Base-by-base conservation (phyloP, 35 echinoderm and acorn worm genomes). In the Ophiothrix spiculata region DNA sequence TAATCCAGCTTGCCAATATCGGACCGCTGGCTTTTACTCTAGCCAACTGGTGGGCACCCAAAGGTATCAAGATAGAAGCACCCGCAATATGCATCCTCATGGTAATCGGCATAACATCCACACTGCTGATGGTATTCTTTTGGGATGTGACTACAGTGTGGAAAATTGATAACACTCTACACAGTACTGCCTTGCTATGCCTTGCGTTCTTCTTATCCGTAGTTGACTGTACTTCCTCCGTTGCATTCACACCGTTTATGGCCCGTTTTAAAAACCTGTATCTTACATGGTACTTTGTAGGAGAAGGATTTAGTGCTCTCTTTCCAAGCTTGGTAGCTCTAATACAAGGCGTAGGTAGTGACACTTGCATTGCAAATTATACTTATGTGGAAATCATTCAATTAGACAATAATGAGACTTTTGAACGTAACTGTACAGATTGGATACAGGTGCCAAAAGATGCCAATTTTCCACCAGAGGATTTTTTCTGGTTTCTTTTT, bases 1-100 rank as follows among this genome's bases (percentile, higher is more conserved):
- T 97, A 56, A 92, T 91, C 21, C 94, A 97, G 75, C 23, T 95
- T 33, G 94, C 94, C 1, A 92, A 97, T 36, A 35, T 97, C 0
- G 94, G 94, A 0, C 94, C 94, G 1, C 64, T 97, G 39, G 31
- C 88, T 19, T 92, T 97, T 76, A 81, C 90, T 17, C 35, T 97
- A 16, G 78, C 69, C 36, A 92, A 81, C 39, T 91, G 74, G 35
- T 86, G 86, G 1, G 78, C 86, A 21, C 64, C 82, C 0, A 87
- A 80, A 35, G 77, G 87, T 35, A 17, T 81, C 12, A 42, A 80
- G 32, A 40, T 97, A 4, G 94, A 97, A 83, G 79, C 89, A 10
- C 94, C 86, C 11, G 78, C 90, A 0, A 87, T 85, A 1, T 92
- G 86, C 37, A 34, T 91, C 21, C 83, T 97, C 0, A 85, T 89